Evolutionary conservation across 2,797 vertebrate species (phyloP).

Genomic region (Brachymystax lenok): DNA sequence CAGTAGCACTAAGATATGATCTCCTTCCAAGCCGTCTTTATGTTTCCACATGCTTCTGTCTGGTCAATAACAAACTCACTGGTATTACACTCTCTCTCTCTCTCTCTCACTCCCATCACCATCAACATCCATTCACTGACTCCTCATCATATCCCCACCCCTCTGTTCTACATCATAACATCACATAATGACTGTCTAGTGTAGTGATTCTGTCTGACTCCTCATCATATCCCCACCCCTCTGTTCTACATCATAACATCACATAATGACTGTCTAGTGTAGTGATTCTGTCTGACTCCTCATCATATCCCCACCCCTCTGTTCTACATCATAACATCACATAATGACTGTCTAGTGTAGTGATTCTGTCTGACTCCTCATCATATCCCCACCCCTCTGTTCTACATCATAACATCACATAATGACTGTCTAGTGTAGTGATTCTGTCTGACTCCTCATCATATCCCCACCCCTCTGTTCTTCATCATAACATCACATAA

Average conservation of each 20-base stretch:
- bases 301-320: conserved; percentile 26
- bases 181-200: conserved; percentile 57
- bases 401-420: conserved; percentile 52
- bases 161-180: conserved; percentile 38
- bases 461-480: conserved; percentile 28
- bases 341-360: conserved; percentile 55
- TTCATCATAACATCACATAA: too few species aligned
- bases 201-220: conserved; percentile 39
- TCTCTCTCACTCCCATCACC: conserved; percentile 29
- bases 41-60: conserved; percentile 57
- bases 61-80: conserved; percentile 54
- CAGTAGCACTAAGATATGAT: conserved; percentile 59
- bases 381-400: conserved; percentile 27
- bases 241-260: conserved; percentile 44
- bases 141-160: conserved; percentile 25
- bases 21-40: conserved; percentile 52
- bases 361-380: conserved; percentile 34
- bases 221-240: conserved; percentile 24
- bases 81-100: conserved; percentile 2
- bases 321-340: conserved; percentile 46
- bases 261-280: conserved; percentile 56
- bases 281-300: conserved; percentile 37
- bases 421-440: conserved; percentile 50
- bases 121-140: conserved; percentile 38
- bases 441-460: conserved; percentile 32